Evolutionary conservation across 2,113 vertebrate species (phyloP).

Genomic region (Acrocephalus kingi): DNA sequence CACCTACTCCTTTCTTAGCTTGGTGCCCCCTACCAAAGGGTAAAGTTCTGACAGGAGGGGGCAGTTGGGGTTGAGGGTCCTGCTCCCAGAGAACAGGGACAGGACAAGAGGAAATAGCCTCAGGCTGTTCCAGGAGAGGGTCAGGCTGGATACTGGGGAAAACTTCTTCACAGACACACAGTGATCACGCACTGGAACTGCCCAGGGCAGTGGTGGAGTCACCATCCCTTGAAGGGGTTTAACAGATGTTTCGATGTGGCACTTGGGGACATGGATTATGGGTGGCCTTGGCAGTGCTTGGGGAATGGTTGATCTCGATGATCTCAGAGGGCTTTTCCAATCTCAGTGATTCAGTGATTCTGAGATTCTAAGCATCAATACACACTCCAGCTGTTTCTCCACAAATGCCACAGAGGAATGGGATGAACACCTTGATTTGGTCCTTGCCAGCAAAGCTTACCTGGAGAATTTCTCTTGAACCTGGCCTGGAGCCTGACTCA

Average conservation of each 20-base stretch:
- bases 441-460: not conserved
- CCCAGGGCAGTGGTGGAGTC: not conserved
- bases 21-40: not conserved
- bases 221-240: not conserved
- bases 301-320: not conserved
- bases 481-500: not conserved
- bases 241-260: not conserved
- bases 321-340: not conserved
- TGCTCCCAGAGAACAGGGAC: not conserved
- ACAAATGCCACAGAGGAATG: not conserved
- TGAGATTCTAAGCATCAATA: not conserved
- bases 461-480: not conserved
- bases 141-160: not conserved
- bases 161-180: not conserved
- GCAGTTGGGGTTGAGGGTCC: rapidly evolving
- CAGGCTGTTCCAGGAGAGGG: not conserved
- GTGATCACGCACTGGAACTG: not conserved
- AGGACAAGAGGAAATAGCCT: not conserved
- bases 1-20: not conserved
- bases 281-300: not conserved
- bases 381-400: not conserved
- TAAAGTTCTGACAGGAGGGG: not conserved
- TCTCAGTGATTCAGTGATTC: not conserved
- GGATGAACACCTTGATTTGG: not conserved
- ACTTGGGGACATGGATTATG: not conserved